A percentile compares a stretch with the other conserved stretches of the same genome.
phyloP scores from a whole-genome alignment of 1,140 invertebrate species.

The Drosophila guanche region DNA sequence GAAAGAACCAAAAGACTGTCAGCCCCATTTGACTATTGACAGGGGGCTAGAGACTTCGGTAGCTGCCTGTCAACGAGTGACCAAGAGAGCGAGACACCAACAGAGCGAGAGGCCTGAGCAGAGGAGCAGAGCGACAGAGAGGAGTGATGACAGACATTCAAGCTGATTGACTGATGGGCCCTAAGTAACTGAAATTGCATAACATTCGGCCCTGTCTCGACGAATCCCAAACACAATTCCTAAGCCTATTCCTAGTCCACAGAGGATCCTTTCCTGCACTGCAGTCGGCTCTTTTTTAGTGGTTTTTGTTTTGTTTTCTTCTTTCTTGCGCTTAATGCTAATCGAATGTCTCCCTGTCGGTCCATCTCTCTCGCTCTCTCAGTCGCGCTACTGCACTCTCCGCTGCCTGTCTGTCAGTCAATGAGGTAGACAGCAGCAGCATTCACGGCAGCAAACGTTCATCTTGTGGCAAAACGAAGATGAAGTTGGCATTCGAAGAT shows the following conservation, averaged over 20 bases:
- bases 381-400: constrained; percentile 1
- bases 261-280: constrained; percentile 15
- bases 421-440: constrained; percentile 10
- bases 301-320: background rate
- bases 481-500: constrained; percentile 63
- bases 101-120: background rate
- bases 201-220: constrained; percentile 49
- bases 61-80: background rate
- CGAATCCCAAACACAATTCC: background rate
- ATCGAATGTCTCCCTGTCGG: constrained; percentile 67
- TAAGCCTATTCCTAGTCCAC: background rate
- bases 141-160: constrained; percentile 70
- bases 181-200: constrained; percentile 80
- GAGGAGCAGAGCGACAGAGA: constrained; percentile 7
- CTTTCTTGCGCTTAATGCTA: constrained; percentile 69
- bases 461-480: constrained; percentile 59
- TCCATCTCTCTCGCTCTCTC: constrained; percentile 12
- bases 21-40: constrained; percentile 25
- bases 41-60: background rate
- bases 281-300: constrained; percentile 12
- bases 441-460: constrained; percentile 45
- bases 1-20: constrained; percentile 11
- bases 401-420: constrained; percentile 33
- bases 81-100: background rate
- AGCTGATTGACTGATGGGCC: constrained; percentile 75